Evolutionary conservation across 2,888 invertebrate species (phyloP), one percentile per base, ranked within the genome.

Genomic region (Zygogramma bicolorata): DNA sequence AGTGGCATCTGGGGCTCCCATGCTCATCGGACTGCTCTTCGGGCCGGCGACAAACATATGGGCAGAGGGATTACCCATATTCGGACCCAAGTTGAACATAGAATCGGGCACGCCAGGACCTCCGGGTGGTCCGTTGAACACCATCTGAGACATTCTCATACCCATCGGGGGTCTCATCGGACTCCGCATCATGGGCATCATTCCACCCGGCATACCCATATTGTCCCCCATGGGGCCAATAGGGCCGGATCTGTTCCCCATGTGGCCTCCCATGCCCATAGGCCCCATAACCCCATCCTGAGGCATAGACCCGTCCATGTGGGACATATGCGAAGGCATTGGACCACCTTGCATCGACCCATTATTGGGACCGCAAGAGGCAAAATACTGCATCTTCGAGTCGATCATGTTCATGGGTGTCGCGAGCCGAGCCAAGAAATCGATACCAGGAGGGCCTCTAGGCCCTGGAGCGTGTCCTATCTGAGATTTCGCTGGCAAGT

Each of bases 401-500:
- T 93, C 92, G 85, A 92, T 88, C 82, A 90, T 91, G 63, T 92
- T 90, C 87, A 95, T 90, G 0, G 97, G 97, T 85, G 95, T 95
- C 20, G 96, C 93, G 83, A 95, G 97, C 71, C 97, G 91, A 81
- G 95, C 96, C 68, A 97, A 88, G 88, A 97, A 97, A 83, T 97
- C 96, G 76, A 97, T 89, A 87, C 95, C 94, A 46, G 96, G 96
- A 4, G 96, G 95, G 8, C 94, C 94, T 57, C 96, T 89, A 93
- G 95, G 59, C 92, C 94, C 70, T 93, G 89, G 0, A 93, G 94
- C 65, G 91, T 92, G 31, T 90, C 92, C 90, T 82, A 93, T 92
- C 85, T 96, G 96, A n/a, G 97, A 95, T 88, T 97, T 91, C 65
- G 97, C 96, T 22, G 98, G 98, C 86, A 98, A 91, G 90, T 98